Conservation (phyloP, 2,113 vertebrate genomes). For the Phalacrocorax aristotelis region DNA sequence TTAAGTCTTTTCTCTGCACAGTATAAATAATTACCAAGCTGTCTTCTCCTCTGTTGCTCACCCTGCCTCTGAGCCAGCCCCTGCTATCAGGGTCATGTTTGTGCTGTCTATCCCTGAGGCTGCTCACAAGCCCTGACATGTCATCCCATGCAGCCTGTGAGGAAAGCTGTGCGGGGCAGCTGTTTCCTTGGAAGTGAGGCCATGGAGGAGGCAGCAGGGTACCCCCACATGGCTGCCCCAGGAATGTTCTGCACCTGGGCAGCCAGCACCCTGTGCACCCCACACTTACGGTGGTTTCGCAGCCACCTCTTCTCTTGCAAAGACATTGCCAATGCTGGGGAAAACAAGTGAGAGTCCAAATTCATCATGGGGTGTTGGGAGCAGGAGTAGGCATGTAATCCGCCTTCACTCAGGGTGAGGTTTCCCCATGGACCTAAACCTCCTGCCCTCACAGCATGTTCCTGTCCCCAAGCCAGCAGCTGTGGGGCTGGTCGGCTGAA, state of each 20-base stretch:
- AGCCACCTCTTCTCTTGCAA: neutral
- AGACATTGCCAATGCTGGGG: neutral
- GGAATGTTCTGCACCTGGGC: neutral
- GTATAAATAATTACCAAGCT: neutral
- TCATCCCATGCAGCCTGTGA: fast-evolving
- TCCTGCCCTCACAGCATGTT: fast-evolving
- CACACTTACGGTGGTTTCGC: neutral
- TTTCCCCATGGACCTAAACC: neutral
- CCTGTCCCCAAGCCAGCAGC: fast-evolving
- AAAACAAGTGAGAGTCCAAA: neutral
- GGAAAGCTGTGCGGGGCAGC: neutral
- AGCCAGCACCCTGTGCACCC: neutral
- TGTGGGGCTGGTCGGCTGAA: too few species aligned
- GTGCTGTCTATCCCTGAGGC: fast-evolving
- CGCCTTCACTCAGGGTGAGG: neutral
- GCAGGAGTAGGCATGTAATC: neutral
- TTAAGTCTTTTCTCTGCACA: neutral
- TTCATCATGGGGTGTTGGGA: neutral
- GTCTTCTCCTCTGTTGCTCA: neutral
- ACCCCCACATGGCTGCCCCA: fast-evolving
- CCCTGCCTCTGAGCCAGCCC: neutral
- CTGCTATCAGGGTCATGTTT: neutral
- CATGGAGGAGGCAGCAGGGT: neutral
- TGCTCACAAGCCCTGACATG: neutral
- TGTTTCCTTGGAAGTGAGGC: fast-evolving